Percentiles rank a stretch among this genome's conserved stretches.
Evolutionary conservation across 2,113 vertebrate species (phyloP).

Genomic region (Anas platyrhynchos): DNA sequence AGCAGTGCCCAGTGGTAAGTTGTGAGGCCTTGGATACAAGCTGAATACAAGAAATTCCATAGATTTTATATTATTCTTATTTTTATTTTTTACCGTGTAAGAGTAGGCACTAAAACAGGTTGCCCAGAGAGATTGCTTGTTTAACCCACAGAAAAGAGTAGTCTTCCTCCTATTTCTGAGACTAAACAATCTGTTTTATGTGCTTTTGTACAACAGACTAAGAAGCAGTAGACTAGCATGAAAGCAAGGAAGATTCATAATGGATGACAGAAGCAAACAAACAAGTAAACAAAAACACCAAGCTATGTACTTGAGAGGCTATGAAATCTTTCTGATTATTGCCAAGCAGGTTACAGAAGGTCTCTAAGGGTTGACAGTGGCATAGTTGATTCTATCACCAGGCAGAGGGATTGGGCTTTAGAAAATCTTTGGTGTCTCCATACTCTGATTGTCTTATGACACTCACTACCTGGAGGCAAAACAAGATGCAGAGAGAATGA

Average conservation of each 20-base stretch:
- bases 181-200: not conserved
- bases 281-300: not conserved
- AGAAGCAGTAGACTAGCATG: not conserved
- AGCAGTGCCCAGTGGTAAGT: not conserved
- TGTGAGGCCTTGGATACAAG: not conserved
- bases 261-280: not conserved
- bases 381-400: not conserved
- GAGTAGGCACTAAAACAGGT: not conserved
- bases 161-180: not conserved
- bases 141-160: not conserved
- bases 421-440: not conserved
- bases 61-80: no score
- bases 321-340: not conserved
- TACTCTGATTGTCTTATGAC: not conserved
- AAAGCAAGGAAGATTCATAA: not conserved
- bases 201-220: rapidly evolving
- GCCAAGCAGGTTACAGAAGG: not conserved
- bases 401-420: not conserved
- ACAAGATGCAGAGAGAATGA: not conserved
- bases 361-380: not conserved
- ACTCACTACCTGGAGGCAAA: not conserved
- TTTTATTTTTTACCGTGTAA: not conserved
- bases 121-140: rapidly evolving
- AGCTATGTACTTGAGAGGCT: rapidly evolving
- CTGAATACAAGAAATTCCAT: not conserved